Evolutionary conservation across 1,140 invertebrate species (phyloP), one percentile per base, ranked within the genome.

Genomic region (Drusus annulatus): DNA sequence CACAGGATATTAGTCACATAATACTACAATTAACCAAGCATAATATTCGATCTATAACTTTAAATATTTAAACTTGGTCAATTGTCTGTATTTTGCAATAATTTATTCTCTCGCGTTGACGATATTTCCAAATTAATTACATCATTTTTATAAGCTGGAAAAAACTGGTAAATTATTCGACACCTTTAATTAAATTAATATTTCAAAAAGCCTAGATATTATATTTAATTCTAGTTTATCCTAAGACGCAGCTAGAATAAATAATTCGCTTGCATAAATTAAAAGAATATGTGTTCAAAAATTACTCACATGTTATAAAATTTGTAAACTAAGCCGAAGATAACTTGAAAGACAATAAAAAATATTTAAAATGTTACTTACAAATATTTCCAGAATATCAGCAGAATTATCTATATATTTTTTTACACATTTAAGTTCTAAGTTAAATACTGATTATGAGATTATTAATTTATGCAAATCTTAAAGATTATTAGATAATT

Each of bases 1-100:
- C 36, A 10, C 23, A 21, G 28, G 23, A 54, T 54, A 74, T 74
- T 54, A 54, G 50, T 74, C 23, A 21, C 69, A 74, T 74, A 74
- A 74, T 54, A 80, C 56, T 84, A 73, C 75, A 60, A 52, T 58
- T 78, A 63, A 80, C 10, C 52, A 54, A 51, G 51, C 19, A 76
- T 74, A 78, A 77, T 73, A 52, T 60, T 45, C 6, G 6, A 19
- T 54, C 60, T 68, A 74, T 63, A 83, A 60, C 69, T 56, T 25
- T 50, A 19, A 50, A 60, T 50, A 76, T 81, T 73, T 50, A 45
- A 36, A 56, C 23, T 52, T 16, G 25, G 45, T 65, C 23, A 81
- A 51, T 73, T 54, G 51, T 75, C 31, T 45, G 69, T 74, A 74
- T 74, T 74, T 74, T 74, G 69, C 69, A 74, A 74, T 15, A 28